These are phyloP conservation scores for Leistus spinibarbis DNA, from an alignment of 2,888 invertebrate genomes.

Conservation along the genomic window DNA sequence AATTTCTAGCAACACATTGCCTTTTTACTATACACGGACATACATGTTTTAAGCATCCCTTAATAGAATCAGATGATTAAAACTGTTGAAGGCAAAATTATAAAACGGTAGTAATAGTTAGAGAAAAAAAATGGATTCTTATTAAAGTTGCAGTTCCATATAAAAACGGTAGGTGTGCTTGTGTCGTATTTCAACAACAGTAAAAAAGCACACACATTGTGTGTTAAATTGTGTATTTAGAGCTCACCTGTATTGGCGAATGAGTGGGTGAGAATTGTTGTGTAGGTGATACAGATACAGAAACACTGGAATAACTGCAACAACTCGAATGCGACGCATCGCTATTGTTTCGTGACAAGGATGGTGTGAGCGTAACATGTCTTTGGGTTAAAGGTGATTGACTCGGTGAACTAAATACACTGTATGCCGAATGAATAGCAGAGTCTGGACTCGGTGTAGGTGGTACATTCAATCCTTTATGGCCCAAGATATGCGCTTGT, in stretches of 20 bases:
- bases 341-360: slow-evolving; percentile 86
- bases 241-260: slow-evolving; percentile 76
- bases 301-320: slow-evolving; percentile 79
- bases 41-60: too few species aligned
- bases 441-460: slow-evolving; percentile 88
- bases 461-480: slow-evolving; percentile 66
- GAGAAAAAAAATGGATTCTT: too few species aligned
- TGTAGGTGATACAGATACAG: slow-evolving; percentile 60
- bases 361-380: slow-evolving; percentile 81
- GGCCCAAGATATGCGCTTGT: slow-evolving; percentile 54
- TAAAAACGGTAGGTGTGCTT: too few species aligned
- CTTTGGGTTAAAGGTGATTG: slow-evolving; percentile 86
- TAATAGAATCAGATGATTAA: too few species aligned
- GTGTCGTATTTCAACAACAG: too few species aligned
- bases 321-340: slow-evolving; percentile 90
- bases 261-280: slow-evolving; percentile 82
- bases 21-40: too few species aligned
- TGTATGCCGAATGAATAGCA: slow-evolving; percentile 87
- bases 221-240: not conserved
- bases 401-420: slow-evolving; percentile 81
- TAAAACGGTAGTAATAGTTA: too few species aligned
- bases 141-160: too few species aligned
- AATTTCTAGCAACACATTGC: too few species aligned
- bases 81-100: too few species aligned
- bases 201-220: too few species aligned